A percentile compares a stretch with the other conserved stretches of the same genome.
Evolutionary conservation across 2,797 vertebrate genomes (phyloP).

Genomic region (Gallinago solitaria): DNA sequence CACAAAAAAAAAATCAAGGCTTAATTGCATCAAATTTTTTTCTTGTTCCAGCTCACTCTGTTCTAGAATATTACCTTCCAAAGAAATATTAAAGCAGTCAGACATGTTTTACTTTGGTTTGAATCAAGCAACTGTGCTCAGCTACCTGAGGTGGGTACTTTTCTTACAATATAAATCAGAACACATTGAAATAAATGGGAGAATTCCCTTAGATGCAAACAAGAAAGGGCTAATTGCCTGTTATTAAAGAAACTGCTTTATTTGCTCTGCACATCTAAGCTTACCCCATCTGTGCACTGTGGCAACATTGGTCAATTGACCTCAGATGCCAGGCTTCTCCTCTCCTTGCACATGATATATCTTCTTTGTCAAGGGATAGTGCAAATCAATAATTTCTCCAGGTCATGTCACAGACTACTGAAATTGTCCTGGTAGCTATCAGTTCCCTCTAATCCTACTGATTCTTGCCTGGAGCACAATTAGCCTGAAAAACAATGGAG

Average conservation of each 20-base stretch:
- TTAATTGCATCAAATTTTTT: background rate
- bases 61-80: background rate
- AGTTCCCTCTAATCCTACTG: background rate
- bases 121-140: background rate
- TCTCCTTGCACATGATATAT: background rate
- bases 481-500: background rate
- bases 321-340: background rate
- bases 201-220: background rate
- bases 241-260: background rate
- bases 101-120: background rate
- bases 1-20: background rate
- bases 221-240: background rate
- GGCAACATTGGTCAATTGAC: background rate
- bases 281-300: background rate
- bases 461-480: background rate
- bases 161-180: background rate
- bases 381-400: slow-evolving; percentile 2
- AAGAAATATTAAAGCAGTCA: background rate
- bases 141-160: background rate
- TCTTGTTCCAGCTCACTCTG: background rate
- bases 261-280: background rate
- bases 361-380: background rate
- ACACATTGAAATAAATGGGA: background rate
- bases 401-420: background rate
- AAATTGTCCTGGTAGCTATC: background rate